Percentiles rank a stretch among this genome's conserved stretches.
Evolutionary conservation across 92 coral and sea anemone genomes (phyloP).

Genomic region (Umimayanthus chanpuru): DNA sequence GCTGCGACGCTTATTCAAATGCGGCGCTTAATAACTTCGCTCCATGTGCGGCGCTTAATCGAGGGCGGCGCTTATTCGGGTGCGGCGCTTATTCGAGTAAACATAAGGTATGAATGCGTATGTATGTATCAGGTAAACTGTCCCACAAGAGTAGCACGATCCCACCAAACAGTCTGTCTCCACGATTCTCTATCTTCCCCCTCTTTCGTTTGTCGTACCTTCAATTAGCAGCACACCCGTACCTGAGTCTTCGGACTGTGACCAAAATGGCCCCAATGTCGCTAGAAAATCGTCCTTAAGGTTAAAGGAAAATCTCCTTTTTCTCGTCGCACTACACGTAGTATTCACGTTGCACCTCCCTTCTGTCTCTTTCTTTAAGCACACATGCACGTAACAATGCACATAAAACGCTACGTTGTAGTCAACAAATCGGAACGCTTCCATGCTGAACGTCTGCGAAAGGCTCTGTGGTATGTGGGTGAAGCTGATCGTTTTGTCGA

Average conservation of each 20-base stretch:
- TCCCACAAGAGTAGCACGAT: too few species aligned
- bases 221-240: too few species aligned
- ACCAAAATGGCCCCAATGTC: not conserved
- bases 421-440: not conserved
- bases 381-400: not conserved
- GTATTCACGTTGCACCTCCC: not conserved
- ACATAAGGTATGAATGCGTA: too few species aligned
- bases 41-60: too few species aligned
- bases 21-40: slow-evolving; percentile 51
- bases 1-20: slow-evolving; percentile 63
- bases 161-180: too few species aligned
- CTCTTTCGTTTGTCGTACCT: too few species aligned
- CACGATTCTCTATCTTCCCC: too few species aligned
- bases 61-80: too few species aligned
- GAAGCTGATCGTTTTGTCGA: not conserved
- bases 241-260: not conserved
- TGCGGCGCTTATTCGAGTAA: too few species aligned
- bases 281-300: not conserved
- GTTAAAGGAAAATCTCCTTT: not conserved
- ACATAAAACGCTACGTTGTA: not conserved
- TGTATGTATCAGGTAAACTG: too few species aligned
- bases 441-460: not conserved
- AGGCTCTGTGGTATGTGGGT: not conserved
- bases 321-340: not conserved
- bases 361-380: not conserved